Evolutionary conservation across 35 echinoderm and acorn worm genomes (phyloP).

Genomic region (Eucidaris tribuloides): DNA sequence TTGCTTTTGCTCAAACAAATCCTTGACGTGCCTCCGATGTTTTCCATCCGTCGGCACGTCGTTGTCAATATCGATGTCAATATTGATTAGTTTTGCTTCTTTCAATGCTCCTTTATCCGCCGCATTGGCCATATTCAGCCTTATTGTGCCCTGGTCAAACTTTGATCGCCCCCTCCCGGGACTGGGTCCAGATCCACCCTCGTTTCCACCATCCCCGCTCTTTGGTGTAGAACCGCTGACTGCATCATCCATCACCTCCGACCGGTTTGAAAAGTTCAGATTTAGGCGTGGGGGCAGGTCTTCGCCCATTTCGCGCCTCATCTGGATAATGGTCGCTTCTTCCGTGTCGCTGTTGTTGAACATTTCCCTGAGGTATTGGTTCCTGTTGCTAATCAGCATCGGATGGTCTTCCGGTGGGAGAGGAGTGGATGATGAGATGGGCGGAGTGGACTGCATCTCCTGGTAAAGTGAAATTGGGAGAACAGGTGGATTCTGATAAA

Average conservation of each 20-base stretch:
- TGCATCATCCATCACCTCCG: neutral
- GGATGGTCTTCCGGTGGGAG: slow-evolving; percentile 66
- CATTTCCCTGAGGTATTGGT: slow-evolving; percentile 19
- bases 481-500: neutral
- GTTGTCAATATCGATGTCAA: neutral
- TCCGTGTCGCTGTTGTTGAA: neutral
- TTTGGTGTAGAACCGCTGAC: neutral
- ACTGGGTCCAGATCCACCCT: neutral
- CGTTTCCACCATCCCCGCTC: neutral
- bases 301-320: neutral
- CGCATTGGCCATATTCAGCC: slow-evolving; percentile 39
- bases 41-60: neutral
- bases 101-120: neutral
- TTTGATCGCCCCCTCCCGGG: neutral
- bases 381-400: slow-evolving; percentile 35
- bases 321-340: slow-evolving; percentile 14
- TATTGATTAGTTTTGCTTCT: slow-evolving; percentile 22
- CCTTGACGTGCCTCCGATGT: slow-evolving; percentile 38
- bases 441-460: slow-evolving; percentile 66
- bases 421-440: slow-evolving; percentile 62
- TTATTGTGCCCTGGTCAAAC: slow-evolving; percentile 54
- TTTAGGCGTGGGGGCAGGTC: neutral
- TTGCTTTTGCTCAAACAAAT: slow-evolving; percentile 42
- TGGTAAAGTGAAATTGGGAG: neutral
- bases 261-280: slow-evolving; percentile 14